Evolutionary conservation across 2,888 invertebrate species (phyloP).

Genomic region (Thumatha senex): DNA sequence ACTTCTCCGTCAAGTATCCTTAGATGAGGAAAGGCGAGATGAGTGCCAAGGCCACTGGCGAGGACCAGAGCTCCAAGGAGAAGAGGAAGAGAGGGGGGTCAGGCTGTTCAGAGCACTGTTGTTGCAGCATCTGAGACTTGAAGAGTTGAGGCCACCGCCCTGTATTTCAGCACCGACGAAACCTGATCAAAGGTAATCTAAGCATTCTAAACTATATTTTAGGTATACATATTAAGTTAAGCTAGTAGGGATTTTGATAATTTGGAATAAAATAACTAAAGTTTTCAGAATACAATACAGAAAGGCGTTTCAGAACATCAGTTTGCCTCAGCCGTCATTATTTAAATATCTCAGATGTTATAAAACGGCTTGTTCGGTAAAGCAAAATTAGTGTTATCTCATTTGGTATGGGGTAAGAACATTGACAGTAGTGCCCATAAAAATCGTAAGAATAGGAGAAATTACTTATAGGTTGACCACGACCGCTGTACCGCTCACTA

Average conservation of each 20-base stretch:
- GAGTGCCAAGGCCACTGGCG: constrained; percentile 80
- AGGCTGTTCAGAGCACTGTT: constrained; percentile 76
- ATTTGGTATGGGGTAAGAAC: too few relatives aligned
- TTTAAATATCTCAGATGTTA: too few relatives aligned
- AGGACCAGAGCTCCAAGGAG: constrained; percentile 66
- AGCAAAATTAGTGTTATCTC: too few relatives aligned
- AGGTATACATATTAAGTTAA: not conserved
- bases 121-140: constrained; percentile 69
- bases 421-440: too few relatives aligned
- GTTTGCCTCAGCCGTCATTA: too few relatives aligned
- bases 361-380: too few relatives aligned
- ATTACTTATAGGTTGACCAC: too few relatives aligned
- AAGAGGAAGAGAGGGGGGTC: constrained; percentile 76
- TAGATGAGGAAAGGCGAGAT: constrained; percentile 76
- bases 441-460: too few relatives aligned
- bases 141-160: constrained; percentile 70
- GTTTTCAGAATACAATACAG: too few relatives aligned
- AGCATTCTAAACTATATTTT: not conserved
- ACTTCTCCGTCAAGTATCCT: constrained; percentile 70
- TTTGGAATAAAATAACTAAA: too few relatives aligned
- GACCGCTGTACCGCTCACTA: too few relatives aligned
- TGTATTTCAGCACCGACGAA: constrained; percentile 67
- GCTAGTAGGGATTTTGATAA: not conserved
- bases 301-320: too few relatives aligned
- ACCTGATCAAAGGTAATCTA: constrained; percentile 65